These are phyloP conservation scores for Zhuqinia jingwanae DNA, from an alignment of 2,888 invertebrate species.

Conservation along the genomic window DNA sequence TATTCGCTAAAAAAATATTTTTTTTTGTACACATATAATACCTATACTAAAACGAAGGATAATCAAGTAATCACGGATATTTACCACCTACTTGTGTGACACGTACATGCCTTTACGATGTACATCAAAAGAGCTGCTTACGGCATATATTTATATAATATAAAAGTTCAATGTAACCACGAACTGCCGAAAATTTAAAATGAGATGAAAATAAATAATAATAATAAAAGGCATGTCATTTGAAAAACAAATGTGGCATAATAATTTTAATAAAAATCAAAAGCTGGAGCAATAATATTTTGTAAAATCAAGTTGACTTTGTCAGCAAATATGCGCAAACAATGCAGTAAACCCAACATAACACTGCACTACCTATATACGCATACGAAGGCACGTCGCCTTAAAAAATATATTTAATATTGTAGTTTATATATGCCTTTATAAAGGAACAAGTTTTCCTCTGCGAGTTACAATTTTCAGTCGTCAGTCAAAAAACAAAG, in stretches of 20 bases:
- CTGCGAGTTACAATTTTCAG: constrained; percentile 57
- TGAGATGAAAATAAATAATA: too few relatives aligned
- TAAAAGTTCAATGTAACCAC: background rate
- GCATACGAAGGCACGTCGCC: background rate
- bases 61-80: constrained; percentile 6
- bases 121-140: too few relatives aligned
- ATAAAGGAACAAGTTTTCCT: constrained; percentile 62
- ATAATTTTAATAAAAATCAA: constrained; percentile 66
- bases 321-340: background rate
- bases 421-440: too few relatives aligned
- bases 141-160: too few relatives aligned
- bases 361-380: too few relatives aligned
- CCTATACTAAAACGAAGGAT: background rate
- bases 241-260: constrained; percentile 41
- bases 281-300: constrained; percentile 56
- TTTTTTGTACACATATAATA: background rate
- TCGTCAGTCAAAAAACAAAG: constrained; percentile 58
- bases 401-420: constrained; percentile 25
- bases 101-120: too few relatives aligned
- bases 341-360: background rate
- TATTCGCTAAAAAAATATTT: background rate
- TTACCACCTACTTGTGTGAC: constrained; percentile 14
- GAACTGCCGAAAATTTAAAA: too few relatives aligned
- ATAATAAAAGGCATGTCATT: too few relatives aligned
- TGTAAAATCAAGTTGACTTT: constrained; percentile 39